Conservation (phyloP, 2,113 vertebrate genomes). For the Malaclemys terrapin region DNA sequence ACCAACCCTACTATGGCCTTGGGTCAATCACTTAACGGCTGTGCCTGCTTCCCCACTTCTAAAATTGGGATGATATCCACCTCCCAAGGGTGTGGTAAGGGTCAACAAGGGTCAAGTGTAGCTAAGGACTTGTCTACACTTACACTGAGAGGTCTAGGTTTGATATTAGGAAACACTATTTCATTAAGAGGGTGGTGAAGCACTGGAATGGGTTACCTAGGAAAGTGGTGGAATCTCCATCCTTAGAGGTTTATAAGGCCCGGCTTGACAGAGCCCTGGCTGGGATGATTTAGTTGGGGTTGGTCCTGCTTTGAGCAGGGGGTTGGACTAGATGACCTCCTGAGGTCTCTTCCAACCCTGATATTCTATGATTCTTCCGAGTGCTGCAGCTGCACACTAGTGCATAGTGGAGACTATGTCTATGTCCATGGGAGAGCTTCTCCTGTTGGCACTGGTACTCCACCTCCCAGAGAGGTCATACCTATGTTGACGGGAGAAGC, state of each 20-base stretch:
- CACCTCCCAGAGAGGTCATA: background rate
- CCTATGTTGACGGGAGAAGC: background rate
- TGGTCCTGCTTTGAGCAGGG: too few species aligned
- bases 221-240: too few species aligned
- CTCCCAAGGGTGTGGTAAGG: background rate
- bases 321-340: too few species aligned
- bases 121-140: background rate
- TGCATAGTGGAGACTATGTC: background rate
- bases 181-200: too few species aligned
- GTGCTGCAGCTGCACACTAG: background rate
- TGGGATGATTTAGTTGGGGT: too few species aligned
- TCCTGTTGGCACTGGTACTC: background rate
- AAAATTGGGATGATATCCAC: conserved; percentile 8
- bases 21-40: background rate
- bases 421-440: background rate
- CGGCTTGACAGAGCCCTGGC: too few species aligned
- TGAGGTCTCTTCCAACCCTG: too few species aligned
- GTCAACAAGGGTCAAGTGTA: background rate
- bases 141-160: background rate
- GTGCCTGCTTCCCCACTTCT: background rate
- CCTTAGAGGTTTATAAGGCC: too few species aligned
- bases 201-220: too few species aligned
- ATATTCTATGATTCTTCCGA: too few species aligned
- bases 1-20: conserved; percentile 18
- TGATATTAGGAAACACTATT: too few species aligned